Conservation (phyloP, 2,888 invertebrate genomes). For the Molorchus minor region DNA sequence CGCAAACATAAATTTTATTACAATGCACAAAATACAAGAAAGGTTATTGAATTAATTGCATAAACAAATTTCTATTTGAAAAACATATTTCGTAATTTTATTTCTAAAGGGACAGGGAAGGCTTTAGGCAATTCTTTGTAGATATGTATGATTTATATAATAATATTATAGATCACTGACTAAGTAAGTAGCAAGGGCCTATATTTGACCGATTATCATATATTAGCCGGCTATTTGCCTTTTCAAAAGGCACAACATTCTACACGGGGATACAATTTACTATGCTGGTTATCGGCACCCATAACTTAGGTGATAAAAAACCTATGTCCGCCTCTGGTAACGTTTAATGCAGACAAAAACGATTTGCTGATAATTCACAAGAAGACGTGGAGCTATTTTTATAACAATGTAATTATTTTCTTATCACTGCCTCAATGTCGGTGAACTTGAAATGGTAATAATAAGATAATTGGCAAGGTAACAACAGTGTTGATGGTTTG, state of each 20-base stretch:
- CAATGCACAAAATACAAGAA: not conserved
- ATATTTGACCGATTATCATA: too few species aligned
- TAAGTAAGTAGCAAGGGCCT: too few species aligned
- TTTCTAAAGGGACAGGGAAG: too few species aligned
- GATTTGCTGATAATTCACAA: not conserved
- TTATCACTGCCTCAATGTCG: not conserved
- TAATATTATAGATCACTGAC: conserved; percentile 1
- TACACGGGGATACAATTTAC: too few species aligned
- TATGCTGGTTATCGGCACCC: too few species aligned
- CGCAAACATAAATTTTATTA: not conserved
- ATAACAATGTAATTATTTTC: not conserved
- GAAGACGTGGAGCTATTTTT: not conserved
- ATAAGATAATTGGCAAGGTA: not conserved
- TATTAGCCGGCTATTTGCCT: too few species aligned
- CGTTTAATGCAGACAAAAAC: conserved; percentile 4
- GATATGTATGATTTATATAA: not conserved
- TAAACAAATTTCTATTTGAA: not conserved
- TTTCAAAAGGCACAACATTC: too few species aligned
- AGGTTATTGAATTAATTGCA: not conserved
- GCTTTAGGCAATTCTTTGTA: not conserved
- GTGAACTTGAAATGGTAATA: not conserved
- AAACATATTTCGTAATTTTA: conserved; percentile 17
- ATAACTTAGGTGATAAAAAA: not conserved
- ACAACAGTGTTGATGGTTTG: not conserved
- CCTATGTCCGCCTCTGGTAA: too few species aligned